Evolutionary conservation across 2,113 vertebrate genomes (phyloP), one percentile per base, ranked within the genome.

Genomic region (Agapornis roseicollis): DNA sequence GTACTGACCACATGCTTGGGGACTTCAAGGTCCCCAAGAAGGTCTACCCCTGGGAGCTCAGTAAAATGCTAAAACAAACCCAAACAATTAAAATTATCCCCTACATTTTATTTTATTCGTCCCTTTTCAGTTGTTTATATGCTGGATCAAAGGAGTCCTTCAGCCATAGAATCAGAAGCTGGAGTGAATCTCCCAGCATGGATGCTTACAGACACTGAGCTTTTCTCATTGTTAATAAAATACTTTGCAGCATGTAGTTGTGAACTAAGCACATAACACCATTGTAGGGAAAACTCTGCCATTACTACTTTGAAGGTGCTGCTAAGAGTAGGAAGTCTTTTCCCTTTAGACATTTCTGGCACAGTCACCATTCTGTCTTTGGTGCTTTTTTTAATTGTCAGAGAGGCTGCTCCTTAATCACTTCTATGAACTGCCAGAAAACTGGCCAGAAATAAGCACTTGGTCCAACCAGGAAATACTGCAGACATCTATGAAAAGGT

Each of bases 361-460:
- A 56, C 5, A 11, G 73, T 46, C 87, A 73, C 53, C 25, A 13
- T 66, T 78, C 63, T 64, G 73, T 23, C 86, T 86, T 56, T 7
- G 63, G 41, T 82, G 55, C 58, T 83, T 94, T 87, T 58, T 94
- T 89, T 80, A 83, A 6, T 70, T 84, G 76, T 92, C 90, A 94
- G 58, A 88, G 71, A 94, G 24, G 37, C 17, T 95, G 71, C 42
- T 85, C 68, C 89, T 95, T 84, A 66, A 70, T 88, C 80, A 85
- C 63, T 88, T 60, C 47, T 94, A 94, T 80, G 85, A 95, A 53
- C 53, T 93, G 78, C 63, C 85, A 89, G 73, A 84, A 72, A 79
- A 50, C 33, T 89, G 80, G 49, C 56, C 58, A 93, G 76, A 95
- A 96, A 94, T 77, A 88, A 90, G 63, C 46, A 41, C 79, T 77